phyloP scores from a whole-genome alignment of 2,888 invertebrate species.

The Trissolcus brochymenae region DNA sequence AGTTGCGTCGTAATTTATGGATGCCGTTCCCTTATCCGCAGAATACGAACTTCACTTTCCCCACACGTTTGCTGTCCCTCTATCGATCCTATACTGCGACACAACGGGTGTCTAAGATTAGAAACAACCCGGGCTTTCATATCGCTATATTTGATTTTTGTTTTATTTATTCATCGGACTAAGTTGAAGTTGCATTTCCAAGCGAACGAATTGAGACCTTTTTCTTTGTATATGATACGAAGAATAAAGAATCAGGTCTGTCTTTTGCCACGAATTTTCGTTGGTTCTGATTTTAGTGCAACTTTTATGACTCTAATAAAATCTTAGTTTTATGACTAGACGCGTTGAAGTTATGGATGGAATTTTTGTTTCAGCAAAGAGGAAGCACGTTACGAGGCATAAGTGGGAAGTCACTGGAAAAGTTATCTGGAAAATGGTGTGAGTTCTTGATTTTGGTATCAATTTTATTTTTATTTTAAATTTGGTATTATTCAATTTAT shows the following conservation, averaged over 20 bases:
- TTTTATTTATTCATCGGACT: constrained; percentile 3
- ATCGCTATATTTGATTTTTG: constrained; percentile 9
- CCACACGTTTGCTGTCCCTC: constrained; percentile 75
- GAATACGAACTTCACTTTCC: constrained; percentile 74
- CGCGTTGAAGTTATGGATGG: constrained; percentile 19
- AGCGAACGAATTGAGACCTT: not conserved
- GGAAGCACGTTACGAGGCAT: not conserved
- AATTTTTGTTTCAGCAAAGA: constrained; percentile 18
- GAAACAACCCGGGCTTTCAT: constrained; percentile 69
- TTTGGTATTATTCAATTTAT: not conserved
- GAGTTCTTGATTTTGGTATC: not conserved
- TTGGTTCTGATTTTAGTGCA: not conserved
- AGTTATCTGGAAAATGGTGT: not conserved
- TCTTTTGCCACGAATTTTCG: constrained; percentile 3
- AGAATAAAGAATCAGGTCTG: not conserved
- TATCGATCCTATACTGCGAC: constrained; percentile 74
- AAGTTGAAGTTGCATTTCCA: not conserved
- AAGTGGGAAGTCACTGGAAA: not conserved
- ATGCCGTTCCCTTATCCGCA: constrained; percentile 76
- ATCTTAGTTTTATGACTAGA: constrained; percentile 24
- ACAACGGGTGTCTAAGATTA: constrained; percentile 66
- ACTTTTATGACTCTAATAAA: constrained; percentile 27
- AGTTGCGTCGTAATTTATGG: constrained; percentile 76
- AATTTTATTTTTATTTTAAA: not conserved
- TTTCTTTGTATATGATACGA: not conserved